Conservation (phyloP, 2,113 vertebrate species). For the Corythoichthys intestinalis region DNA sequence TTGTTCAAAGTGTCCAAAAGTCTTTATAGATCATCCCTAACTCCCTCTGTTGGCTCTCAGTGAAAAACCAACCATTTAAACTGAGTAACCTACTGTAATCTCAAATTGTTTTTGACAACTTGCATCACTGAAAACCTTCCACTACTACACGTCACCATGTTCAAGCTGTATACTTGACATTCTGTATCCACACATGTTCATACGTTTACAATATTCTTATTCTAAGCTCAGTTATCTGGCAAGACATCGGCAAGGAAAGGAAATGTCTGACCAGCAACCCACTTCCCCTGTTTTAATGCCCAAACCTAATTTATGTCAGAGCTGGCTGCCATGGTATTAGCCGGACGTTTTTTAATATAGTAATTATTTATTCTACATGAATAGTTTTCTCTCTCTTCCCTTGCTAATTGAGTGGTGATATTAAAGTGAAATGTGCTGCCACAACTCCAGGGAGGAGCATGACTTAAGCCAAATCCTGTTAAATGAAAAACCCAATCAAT, state of each 20-base stretch:
- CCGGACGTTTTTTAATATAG: slow-evolving; percentile 48
- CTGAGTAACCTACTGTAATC: slow-evolving; percentile 29
- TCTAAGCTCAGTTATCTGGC: slow-evolving; percentile 27
- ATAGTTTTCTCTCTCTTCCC: slow-evolving; percentile 52
- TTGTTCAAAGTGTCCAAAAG: slow-evolving; percentile 42
- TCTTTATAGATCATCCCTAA: slow-evolving; percentile 53
- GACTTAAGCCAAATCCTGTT: slow-evolving; percentile 47
- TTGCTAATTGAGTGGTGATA: slow-evolving; percentile 62
- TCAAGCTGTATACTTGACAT: slow-evolving; percentile 34
- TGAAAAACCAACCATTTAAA: slow-evolving; percentile 59
- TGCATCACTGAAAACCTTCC: slow-evolving; percentile 61
- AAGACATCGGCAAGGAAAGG: slow-evolving; percentile 32
- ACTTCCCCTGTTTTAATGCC: slow-evolving; percentile 21
- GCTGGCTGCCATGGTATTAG: slow-evolving; percentile 25
- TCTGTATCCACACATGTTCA: slow-evolving; percentile 9
- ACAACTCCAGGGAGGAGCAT: slow-evolving; percentile 46
- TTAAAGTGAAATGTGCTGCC: slow-evolving; percentile 57
- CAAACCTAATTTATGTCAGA: slow-evolving; percentile 45
- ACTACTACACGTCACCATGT: slow-evolving; percentile 56
- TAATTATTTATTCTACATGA: slow-evolving; percentile 62
- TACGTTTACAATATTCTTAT: slow-evolving; percentile 8
- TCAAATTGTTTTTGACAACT: slow-evolving; percentile 55
- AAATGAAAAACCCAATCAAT: slow-evolving; percentile 50
- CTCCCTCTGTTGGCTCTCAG: slow-evolving; percentile 42
- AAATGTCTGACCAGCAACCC: slow-evolving; percentile 39